A percentile compares a stretch with the other conserved stretches of the same genome.
These are phyloP conservation scores for Physella acuta DNA, from an alignment of 1,140 invertebrate species.

Conservation along the genomic window DNA sequence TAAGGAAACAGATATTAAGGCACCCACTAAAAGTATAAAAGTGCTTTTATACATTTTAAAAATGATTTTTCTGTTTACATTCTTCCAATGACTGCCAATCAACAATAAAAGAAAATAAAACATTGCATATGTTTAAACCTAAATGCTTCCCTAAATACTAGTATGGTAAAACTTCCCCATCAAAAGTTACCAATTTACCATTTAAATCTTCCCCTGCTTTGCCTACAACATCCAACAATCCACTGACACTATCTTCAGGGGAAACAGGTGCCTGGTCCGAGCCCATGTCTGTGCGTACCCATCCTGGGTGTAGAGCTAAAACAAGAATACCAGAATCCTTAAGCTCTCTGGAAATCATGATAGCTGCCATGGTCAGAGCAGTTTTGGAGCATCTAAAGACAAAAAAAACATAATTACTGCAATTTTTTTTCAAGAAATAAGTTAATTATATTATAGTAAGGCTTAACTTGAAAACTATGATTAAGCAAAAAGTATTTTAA, in stretches of 20 bases:
- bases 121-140: too few species aligned
- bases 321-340: conserved; percentile 75
- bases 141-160: background rate
- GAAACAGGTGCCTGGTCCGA: conserved; percentile 68
- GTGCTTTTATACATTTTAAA: too few species aligned
- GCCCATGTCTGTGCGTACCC: conserved; percentile 88
- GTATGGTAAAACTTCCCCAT: conserved; percentile 21
- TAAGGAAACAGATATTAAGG: too few species aligned
- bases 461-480: too few species aligned
- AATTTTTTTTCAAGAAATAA: background rate
- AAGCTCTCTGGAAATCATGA: conserved; percentile 80
- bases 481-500: too few species aligned
- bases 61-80: too few species aligned
- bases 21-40: too few species aligned
- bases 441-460: too few species aligned
- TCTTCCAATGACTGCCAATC: too few species aligned
- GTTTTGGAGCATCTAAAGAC: conserved; percentile 65
- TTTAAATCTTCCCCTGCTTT: conserved; percentile 13
- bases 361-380: conserved; percentile 83
- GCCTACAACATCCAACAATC: conserved; percentile 23
- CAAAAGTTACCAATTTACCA: conserved; percentile 20
- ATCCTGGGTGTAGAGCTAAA: conserved; percentile 81
- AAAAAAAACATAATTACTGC: background rate
- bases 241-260: conserved; percentile 22
- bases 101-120: too few species aligned